Conservation (phyloP, 1,140 invertebrate genomes). For the Nymphalis io region DNA sequence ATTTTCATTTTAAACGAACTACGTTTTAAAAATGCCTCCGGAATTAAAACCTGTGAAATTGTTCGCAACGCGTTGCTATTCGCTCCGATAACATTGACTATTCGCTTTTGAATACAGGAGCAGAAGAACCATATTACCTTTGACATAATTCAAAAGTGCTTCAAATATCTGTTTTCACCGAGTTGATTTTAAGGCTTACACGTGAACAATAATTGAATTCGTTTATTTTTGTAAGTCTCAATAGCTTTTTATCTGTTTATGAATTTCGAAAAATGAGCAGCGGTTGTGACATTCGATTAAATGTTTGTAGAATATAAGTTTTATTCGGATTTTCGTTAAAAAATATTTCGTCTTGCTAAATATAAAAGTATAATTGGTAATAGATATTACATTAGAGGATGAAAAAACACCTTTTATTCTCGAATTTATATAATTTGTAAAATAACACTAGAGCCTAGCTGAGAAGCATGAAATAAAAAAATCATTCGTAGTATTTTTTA, state of each 20-base stretch:
- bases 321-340: too few relatives aligned
- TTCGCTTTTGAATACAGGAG: not conserved
- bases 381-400: too few relatives aligned
- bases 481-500: too few relatives aligned
- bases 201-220: not conserved
- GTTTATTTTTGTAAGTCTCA: not conserved
- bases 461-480: too few relatives aligned
- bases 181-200: not conserved
- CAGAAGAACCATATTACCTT: not conserved
- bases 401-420: too few relatives aligned
- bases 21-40: constrained; percentile 40
- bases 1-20: constrained; percentile 44
- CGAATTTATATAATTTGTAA: too few relatives aligned
- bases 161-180: not conserved
- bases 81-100: constrained; percentile 12
- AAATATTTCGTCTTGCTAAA: too few relatives aligned
- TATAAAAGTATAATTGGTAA: too few relatives aligned
- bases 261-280: too few relatives aligned
- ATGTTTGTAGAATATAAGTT: too few relatives aligned
- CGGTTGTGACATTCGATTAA: too few relatives aligned
- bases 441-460: too few relatives aligned
- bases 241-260: constrained; percentile 5
- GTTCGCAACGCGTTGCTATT: constrained; percentile 27
- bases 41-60: constrained; percentile 42
- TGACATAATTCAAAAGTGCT: constrained; percentile 2